A percentile compares a stretch with the other conserved stretches of the same genome.
Evolutionary conservation across 1,140 invertebrate genomes (phyloP).

Genomic region (Argopecten irradians): DNA sequence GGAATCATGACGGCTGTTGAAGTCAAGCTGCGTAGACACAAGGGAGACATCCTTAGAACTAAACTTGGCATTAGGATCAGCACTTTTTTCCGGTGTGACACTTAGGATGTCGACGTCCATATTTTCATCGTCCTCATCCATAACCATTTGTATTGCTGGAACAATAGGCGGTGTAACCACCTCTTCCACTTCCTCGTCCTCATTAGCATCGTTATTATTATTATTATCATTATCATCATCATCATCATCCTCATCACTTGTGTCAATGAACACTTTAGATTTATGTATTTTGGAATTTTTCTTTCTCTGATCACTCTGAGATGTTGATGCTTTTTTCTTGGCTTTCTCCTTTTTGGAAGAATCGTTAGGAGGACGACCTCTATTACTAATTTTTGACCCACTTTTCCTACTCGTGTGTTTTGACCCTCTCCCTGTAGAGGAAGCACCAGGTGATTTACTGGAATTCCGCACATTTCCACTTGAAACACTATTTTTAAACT

Average conservation of each 20-base stretch:
- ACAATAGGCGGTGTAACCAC: background rate
- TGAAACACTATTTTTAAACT: background rate
- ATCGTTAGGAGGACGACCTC: background rate
- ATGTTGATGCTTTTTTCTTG: background rate
- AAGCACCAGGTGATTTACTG: background rate
- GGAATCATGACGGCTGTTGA: background rate
- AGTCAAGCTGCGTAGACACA: constrained; percentile 25
- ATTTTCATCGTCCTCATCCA: constrained; percentile 32
- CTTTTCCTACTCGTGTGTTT: background rate
- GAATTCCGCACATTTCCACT: background rate
- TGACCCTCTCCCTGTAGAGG: background rate
- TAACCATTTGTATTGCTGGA: background rate
- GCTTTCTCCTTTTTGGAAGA: background rate
- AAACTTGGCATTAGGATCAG: constrained; percentile 24
- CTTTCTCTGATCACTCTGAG: background rate
- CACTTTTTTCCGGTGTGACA: constrained; percentile 40
- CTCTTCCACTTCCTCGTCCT: constrained; percentile 30
- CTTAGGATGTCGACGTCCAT: constrained; percentile 41
- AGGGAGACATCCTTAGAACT: constrained; percentile 25
- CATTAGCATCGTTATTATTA: constrained; percentile 27
- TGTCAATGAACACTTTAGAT: background rate
- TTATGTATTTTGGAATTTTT: background rate
- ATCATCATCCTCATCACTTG: constrained; percentile 17
- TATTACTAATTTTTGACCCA: background rate
- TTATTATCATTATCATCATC: too few relatives aligned